phyloP scores from a whole-genome alignment of 2,888 invertebrate species.

The Erynnis tages region DNA sequence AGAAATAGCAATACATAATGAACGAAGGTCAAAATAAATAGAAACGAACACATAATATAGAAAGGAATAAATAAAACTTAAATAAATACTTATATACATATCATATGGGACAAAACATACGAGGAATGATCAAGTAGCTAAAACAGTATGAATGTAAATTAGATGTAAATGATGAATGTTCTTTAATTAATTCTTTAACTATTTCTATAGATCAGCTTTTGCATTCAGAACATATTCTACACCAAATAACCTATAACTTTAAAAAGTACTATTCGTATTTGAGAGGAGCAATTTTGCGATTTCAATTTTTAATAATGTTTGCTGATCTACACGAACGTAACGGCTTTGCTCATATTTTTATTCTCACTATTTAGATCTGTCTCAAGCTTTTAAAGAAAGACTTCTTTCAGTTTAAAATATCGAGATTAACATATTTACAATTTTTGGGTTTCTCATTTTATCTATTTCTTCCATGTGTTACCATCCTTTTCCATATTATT shows the following conservation, averaged over 20 bases:
- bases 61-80: conserved; percentile 9
- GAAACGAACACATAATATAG: conserved; percentile 34
- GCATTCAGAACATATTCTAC: conserved; percentile 73
- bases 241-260: conserved; percentile 15
- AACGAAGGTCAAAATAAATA: conserved; percentile 40
- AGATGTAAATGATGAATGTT: background rate
- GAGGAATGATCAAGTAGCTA: background rate
- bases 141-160: background rate
- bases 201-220: conserved; percentile 37
- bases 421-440: too few species aligned
- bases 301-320: background rate
- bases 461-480: too few species aligned
- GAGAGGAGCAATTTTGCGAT: background rate
- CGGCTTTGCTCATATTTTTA: background rate
- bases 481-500: too few species aligned
- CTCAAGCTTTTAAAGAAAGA: too few species aligned
- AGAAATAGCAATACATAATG: conserved; percentile 65
- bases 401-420: too few species aligned
- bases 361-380: too few species aligned
- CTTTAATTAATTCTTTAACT: background rate
- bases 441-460: too few species aligned
- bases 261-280: background rate
- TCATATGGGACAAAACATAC: conserved; percentile 4
- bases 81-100: conserved; percentile 37
- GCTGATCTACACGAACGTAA: conserved; percentile 1